Conservation (phyloP, 1,140 invertebrate species). For the Manduca sexta region DNA sequence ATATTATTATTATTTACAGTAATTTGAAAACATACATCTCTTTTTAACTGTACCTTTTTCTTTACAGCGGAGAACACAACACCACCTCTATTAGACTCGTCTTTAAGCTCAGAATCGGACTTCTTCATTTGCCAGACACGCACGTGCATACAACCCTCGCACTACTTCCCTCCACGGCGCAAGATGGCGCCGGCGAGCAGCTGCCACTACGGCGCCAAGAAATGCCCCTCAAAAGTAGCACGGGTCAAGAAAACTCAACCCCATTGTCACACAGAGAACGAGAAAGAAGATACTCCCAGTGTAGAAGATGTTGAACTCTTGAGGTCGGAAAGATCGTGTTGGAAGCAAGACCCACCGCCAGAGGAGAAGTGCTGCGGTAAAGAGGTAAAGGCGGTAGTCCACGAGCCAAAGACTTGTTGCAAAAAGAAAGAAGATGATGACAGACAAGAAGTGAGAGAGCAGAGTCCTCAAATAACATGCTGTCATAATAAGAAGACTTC, state of each 20-base stretch:
- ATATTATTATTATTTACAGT: too few relatives aligned
- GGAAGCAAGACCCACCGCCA: constrained; percentile 34
- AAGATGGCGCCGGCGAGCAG: constrained; percentile 25
- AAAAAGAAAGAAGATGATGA: constrained; percentile 12
- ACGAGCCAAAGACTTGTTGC: constrained; percentile 26
- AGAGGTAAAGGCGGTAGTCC: constrained; percentile 25
- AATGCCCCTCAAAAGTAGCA: constrained; percentile 53
- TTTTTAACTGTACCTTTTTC: not conserved
- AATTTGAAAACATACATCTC: not conserved
- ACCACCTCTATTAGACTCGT: constrained; percentile 44
- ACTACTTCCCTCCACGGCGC: constrained; percentile 45
- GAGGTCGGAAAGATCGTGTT: constrained; percentile 36
- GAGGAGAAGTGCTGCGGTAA: constrained; percentile 39
- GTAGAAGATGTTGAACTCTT: constrained; percentile 54
- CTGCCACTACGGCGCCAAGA: constrained; percentile 51
- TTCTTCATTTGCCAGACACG: constrained; percentile 54
- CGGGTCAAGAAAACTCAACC: constrained; percentile 33
- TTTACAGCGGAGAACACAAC: constrained; percentile 53
- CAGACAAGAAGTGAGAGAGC: constrained; percentile 27
- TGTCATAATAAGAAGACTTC: constrained; percentile 37
- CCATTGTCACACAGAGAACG: constrained; percentile 30
- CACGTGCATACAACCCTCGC: constrained; percentile 58
- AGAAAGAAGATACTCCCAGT: constrained; percentile 49
- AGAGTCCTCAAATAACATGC: constrained; percentile 52
- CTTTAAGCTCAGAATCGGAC: constrained; percentile 44